Base-by-base conservation (phyloP, 2,888 invertebrate species). In the Xanthorhoe designata region DNA sequence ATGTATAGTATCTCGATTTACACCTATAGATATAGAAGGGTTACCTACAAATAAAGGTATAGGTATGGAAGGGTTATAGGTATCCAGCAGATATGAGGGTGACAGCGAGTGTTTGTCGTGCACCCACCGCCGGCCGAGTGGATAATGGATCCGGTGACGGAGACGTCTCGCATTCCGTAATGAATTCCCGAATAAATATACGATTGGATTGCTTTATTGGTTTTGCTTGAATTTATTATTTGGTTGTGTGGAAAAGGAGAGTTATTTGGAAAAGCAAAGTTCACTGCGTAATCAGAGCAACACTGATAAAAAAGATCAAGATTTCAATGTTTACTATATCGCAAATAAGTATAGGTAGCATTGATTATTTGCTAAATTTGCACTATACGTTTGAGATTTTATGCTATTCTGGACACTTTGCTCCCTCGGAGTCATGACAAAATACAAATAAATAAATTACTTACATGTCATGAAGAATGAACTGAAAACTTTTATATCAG, bases 31-130 rank as follows among this genome's bases (percentile, higher is more conserved):
- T 42, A 42, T 42, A 13, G 13, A 42, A 42, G 38, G 13, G 38
- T 42, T 42, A 42, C 38, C 13, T 42, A 24, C 35, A 55, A 42
- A 51, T 53, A 35, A 47, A 60, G 47, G 9, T 18, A 32, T 32
- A 5, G 9, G 7, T 49, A 58, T 54, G 51, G 55, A 63, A 68
- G 45, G 53, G 50, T 47, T 60, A 60, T 68, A 65, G 68, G 65
- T 69, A 64, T 56, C 65, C 58, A 62, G 61, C 38, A 68, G 70
- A 64, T 69, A 69, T 69, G 72, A 72, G 74, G 70, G 81, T 80
- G 86, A 82, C 80, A 80, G 77, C 71, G 79, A 89, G 89, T 90
- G 90, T 90, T 90, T 90, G 84, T 85, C 77, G 78, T 79, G 78
- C 85, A 80, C 84, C 85, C 85, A 84, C 83, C 88, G 78, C 79